A percentile compares a stretch with the other conserved stretches of the same genome.
Evolutionary conservation across 2,113 vertebrate species (phyloP).

Genomic region (Amia ocellicauda): DNA sequence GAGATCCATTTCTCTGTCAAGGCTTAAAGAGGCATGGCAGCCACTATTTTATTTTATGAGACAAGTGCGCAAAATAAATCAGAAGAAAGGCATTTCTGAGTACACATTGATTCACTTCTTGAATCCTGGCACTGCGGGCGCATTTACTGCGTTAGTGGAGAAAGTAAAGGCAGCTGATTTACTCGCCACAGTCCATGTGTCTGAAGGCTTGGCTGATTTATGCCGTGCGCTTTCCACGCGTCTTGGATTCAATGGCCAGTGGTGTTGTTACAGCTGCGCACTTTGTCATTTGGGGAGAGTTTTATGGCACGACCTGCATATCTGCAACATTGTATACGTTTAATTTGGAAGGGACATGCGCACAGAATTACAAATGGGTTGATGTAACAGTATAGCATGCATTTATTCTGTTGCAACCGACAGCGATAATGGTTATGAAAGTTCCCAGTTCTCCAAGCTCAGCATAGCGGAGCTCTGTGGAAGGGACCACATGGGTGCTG

Average conservation of each 20-base stretch:
- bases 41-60: constrained; percentile 11
- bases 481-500: no score
- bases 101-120: constrained; percentile 1
- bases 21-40: constrained; percentile 47
- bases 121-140: not conserved
- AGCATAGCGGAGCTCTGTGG: no score
- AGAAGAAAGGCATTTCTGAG: not conserved
- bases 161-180: not conserved
- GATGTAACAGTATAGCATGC: no score
- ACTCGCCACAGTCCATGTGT: not conserved
- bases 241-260: not conserved
- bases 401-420: no score
- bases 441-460: no score
- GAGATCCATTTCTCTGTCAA: constrained; percentile 76
- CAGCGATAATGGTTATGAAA: no score
- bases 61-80: constrained; percentile 18
- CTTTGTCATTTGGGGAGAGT: not conserved
- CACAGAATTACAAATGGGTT: no score
- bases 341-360: no score
- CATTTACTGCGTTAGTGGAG: not conserved
- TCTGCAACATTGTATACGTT: no score
- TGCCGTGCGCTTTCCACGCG: not conserved
- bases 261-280: not conserved
- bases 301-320: no score
- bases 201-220: not conserved